These are phyloP conservation scores for Acridotheres tristis DNA, from an alignment of 2,797 vertebrate genomes.

Conservation along the genomic window DNA sequence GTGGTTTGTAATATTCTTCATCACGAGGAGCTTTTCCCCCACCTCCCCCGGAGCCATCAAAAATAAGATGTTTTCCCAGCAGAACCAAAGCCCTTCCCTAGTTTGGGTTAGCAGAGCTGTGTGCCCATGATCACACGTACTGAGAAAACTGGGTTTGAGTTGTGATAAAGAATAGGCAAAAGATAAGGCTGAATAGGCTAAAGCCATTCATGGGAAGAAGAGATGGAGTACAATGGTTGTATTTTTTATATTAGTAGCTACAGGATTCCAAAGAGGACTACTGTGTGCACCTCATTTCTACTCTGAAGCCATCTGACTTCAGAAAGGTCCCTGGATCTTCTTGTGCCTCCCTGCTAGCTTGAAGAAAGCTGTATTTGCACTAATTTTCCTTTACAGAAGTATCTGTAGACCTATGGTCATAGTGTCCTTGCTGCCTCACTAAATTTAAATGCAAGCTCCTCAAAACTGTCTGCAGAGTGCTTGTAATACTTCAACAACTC, in stretches of 20 bases:
- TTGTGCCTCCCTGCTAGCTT: neutral
- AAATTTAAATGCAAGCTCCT: neutral
- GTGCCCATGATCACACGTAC: neutral
- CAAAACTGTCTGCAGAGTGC: neutral
- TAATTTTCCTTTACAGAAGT: neutral
- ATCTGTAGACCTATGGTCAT: neutral
- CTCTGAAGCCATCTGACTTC: neutral
- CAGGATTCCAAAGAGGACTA: neutral
- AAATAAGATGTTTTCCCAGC: neutral
- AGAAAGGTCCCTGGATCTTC: neutral
- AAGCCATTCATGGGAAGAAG: neutral
- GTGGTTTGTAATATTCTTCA: neutral
- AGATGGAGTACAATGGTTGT: neutral
- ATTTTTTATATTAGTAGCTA: neutral
- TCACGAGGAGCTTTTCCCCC: neutral
- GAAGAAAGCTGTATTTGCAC: neutral
- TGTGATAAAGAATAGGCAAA: neutral
- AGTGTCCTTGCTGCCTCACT: neutral
- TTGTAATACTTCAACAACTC: neutral
- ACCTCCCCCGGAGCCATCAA: neutral
- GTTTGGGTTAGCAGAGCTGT: neutral
- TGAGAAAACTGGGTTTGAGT: neutral
- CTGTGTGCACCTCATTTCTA: neutral
- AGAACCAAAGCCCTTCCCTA: neutral
- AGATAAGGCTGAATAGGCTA: neutral